These are phyloP conservation scores for Scophthalmus maximus DNA, from an alignment of 2,113 vertebrate genomes.

Conservation along the genomic window DNA sequence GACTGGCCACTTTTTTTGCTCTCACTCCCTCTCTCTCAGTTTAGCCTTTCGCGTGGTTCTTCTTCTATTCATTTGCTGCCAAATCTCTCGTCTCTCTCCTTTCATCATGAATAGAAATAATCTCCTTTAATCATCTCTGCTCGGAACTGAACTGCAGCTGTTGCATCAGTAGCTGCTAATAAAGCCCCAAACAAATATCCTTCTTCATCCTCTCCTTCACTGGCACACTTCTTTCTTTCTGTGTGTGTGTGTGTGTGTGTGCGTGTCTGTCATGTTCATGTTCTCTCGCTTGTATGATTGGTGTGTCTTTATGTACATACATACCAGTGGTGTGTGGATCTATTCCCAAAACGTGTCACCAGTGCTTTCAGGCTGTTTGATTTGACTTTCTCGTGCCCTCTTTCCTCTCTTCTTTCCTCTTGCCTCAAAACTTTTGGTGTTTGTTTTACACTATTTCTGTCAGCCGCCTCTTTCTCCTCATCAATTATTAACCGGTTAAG, in stretches of 20 bases:
- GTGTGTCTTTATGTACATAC: slow-evolving; percentile 10
- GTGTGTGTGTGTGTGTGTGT: too few relatives aligned
- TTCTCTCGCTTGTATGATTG: slow-evolving; percentile 1
- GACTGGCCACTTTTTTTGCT: background rate
- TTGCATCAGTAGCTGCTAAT: slow-evolving; percentile 12
- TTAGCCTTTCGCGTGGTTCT: slow-evolving; percentile 8
- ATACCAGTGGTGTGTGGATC: slow-evolving; percentile 4
- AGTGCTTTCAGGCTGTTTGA: slow-evolving; percentile 68
- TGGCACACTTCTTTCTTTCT: background rate
- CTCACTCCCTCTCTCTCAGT: background rate
- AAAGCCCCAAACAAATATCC: slow-evolving; percentile 19
- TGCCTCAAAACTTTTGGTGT: slow-evolving; percentile 51
- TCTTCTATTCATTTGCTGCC: background rate
- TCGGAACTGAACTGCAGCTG: slow-evolving; percentile 23
- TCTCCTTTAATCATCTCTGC: slow-evolving; percentile 27
- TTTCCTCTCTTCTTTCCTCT: slow-evolving; percentile 36
- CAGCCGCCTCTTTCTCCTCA: slow-evolving; percentile 40
- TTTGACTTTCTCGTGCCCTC: slow-evolving; percentile 35
- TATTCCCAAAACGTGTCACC: slow-evolving; percentile 48
- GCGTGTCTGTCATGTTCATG: too few relatives aligned
- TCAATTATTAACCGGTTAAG: slow-evolving; percentile 57
- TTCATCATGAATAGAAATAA: slow-evolving; percentile 41
- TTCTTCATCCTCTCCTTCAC: background rate
- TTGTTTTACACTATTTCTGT: slow-evolving; percentile 55
- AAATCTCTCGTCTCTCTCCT: background rate